Conservation (phyloP, 2,113 vertebrate species). For the Dromaius novaehollandiae region DNA sequence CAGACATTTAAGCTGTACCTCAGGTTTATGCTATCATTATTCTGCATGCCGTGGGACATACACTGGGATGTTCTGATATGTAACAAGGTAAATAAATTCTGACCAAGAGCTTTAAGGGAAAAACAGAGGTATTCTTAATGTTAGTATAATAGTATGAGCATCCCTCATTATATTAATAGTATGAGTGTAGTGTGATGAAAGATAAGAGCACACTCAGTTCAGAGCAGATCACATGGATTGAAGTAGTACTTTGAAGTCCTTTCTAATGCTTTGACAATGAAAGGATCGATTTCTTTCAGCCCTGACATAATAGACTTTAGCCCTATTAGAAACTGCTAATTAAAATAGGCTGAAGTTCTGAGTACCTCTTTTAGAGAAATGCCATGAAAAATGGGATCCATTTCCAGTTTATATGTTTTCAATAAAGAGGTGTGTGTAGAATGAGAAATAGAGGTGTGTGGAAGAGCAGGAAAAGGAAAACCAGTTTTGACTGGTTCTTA, state of each 20-base stretch:
- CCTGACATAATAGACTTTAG: background rate
- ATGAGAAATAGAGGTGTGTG: background rate
- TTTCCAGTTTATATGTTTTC: background rate
- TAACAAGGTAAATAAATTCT: conserved; percentile 19
- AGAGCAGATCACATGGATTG: background rate
- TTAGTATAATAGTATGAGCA: background rate
- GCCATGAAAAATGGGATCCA: background rate
- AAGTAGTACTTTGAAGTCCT: conserved; percentile 10
- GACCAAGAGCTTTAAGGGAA: background rate
- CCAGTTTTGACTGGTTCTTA: background rate
- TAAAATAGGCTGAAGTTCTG: background rate
- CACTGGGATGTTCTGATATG: background rate
- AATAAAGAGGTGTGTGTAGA: background rate
- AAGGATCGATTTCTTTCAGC: background rate
- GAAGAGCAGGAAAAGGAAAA: background rate
- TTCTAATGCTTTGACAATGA: background rate
- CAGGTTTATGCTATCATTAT: conserved; percentile 8
- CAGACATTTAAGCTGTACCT: conserved; percentile 9
- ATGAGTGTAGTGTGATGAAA: background rate
- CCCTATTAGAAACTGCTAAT: background rate
- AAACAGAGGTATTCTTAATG: background rate
- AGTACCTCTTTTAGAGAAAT: background rate
- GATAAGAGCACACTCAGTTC: background rate
- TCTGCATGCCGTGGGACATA: background rate
- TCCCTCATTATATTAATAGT: background rate